Conservation (phyloP, 2,888 invertebrate genomes). For the Baccha elongata region DNA sequence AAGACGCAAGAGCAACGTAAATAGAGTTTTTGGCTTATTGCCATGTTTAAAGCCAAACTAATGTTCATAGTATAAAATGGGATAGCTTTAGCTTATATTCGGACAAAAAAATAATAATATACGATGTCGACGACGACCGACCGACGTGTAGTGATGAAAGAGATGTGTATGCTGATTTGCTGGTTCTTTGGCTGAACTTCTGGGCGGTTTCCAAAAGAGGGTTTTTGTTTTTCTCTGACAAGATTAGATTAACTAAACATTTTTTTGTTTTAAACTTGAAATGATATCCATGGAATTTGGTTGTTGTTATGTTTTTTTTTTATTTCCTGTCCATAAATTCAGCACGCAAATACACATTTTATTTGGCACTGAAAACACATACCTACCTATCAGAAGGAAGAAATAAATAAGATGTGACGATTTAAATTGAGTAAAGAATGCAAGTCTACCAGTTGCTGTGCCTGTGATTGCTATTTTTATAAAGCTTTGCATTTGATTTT, state of each 20-base stretch:
- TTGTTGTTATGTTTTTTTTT: constrained; percentile 31
- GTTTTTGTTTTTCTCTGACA: constrained; percentile 15
- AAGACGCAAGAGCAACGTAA: constrained; percentile 65
- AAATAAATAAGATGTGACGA: constrained; percentile 66
- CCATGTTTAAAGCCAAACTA: constrained; percentile 50
- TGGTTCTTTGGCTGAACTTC: constrained; percentile 30
- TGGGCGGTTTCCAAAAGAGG: constrained; percentile 23
- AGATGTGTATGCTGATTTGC: constrained; percentile 35
- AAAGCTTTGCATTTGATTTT: neutral
- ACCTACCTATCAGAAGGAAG: constrained; percentile 32
- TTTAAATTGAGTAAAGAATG: constrained; percentile 48
- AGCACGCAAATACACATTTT: constrained; percentile 48
- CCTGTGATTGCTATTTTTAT: constrained; percentile 17
- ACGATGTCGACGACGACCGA: constrained; percentile 10
- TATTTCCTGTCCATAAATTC: constrained; percentile 71
- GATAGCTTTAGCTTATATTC: constrained; percentile 21
- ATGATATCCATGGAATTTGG: constrained; percentile 69
- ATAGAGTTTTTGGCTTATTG: constrained; percentile 69
- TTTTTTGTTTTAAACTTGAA: constrained; percentile 66
- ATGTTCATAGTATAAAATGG: constrained; percentile 19
- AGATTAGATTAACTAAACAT: constrained; percentile 34
- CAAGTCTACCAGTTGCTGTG: constrained; percentile 38
- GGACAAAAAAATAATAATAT: neutral
- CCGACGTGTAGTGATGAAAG: constrained; percentile 10
- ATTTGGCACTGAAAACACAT: constrained; percentile 29